A percentile compares a stretch with the other conserved stretches of the same genome.
Evolutionary conservation across 2,113 vertebrate genomes (phyloP).

Genomic region (Onychostruthus taczanowskii): DNA sequence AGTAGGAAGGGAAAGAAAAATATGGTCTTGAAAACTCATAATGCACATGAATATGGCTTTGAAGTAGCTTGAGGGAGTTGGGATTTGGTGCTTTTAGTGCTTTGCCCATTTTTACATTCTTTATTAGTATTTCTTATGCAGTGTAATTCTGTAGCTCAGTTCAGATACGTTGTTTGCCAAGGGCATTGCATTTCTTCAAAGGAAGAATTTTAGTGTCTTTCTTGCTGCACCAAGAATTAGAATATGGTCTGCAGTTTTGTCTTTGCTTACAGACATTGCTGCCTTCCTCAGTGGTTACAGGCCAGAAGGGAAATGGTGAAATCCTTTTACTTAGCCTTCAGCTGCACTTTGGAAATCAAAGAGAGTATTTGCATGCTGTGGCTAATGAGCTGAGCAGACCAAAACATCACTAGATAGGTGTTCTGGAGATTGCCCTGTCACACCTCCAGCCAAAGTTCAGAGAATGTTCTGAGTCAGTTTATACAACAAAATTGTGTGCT

Average conservation of each 20-base stretch:
- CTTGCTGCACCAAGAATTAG: not conserved
- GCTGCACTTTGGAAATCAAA: not conserved
- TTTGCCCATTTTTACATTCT: not conserved
- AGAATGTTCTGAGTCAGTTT: not conserved
- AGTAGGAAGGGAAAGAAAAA: not conserved
- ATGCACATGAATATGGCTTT: not conserved
- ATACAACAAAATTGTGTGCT: not conserved
- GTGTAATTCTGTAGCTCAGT: not conserved
- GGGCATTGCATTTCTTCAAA: not conserved
- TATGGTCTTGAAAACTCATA: not conserved
- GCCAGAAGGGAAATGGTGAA: not conserved
- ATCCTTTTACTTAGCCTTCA: not conserved
- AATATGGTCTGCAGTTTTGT: not conserved
- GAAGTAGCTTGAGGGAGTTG: not conserved
- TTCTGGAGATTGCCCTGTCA: not conserved
- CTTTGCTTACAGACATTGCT: not conserved
- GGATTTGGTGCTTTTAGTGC: not conserved
- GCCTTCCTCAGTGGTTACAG: not conserved
- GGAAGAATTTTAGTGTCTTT: not conserved
- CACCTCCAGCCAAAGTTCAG: not conserved
- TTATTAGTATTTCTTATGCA: not conserved
- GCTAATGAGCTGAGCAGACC: not conserved
- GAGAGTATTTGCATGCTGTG: not conserved
- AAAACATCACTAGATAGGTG: not conserved
- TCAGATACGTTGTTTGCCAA: not conserved